These are phyloP conservation scores for Nansenia antarctica DNA, from an alignment of 2,113 vertebrate genomes.

Conservation along the genomic window DNA sequence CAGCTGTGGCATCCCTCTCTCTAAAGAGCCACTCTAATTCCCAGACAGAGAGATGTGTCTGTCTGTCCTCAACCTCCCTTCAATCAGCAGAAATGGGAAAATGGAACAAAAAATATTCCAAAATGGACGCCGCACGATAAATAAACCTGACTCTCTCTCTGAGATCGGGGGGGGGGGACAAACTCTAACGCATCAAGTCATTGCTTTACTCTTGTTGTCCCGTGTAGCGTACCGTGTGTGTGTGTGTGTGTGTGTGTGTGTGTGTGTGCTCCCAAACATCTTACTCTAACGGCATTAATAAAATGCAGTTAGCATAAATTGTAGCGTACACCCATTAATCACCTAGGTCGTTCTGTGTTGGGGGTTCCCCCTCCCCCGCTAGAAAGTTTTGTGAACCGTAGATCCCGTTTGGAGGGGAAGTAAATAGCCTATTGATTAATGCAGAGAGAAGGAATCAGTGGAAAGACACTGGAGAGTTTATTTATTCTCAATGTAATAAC, in stretches of 20 bases:
- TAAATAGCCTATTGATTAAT: slow-evolving; percentile 68
- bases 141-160: too few species aligned
- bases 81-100: background rate
- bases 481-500: slow-evolving; percentile 58
- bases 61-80: background rate
- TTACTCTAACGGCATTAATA: background rate
- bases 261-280: too few species aligned
- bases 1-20: slow-evolving; percentile 17
- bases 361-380: too few species aligned
- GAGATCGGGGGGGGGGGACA: too few species aligned
- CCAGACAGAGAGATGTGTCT: background rate
- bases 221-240: too few species aligned
- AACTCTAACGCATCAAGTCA: too few species aligned
- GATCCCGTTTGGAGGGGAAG: slow-evolving; percentile 37
- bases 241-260: too few species aligned
- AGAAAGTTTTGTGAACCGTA: slow-evolving; percentile 38
- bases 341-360: slow-evolving; percentile 40
- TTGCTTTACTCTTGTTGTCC: too few species aligned
- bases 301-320: background rate
- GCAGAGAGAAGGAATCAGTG: slow-evolving; percentile 57
- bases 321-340: background rate
- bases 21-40: background rate
- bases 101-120: too few species aligned
- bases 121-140: too few species aligned
- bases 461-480: slow-evolving; percentile 35